Conservation (phyloP, 2,888 invertebrate genomes). For the Strigamia crassipes region DNA sequence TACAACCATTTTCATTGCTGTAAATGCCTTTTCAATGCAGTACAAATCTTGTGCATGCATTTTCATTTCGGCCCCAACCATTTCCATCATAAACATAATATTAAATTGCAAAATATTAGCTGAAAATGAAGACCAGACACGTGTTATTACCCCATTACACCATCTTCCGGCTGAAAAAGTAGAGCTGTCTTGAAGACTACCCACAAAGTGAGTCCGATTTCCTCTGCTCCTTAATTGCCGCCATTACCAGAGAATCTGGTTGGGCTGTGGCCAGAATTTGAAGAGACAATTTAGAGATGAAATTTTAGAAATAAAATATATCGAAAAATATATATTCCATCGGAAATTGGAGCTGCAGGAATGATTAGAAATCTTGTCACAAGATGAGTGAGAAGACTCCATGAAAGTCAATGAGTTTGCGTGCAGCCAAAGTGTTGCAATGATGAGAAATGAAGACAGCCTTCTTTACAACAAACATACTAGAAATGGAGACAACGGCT, state of each 20-base stretch:
- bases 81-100: too few relatives aligned
- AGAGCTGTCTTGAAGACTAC: background rate
- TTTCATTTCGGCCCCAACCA: too few relatives aligned
- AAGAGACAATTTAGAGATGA: background rate
- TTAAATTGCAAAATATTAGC: background rate
- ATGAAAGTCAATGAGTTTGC: conserved; percentile 30
- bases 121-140: background rate
- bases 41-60: too few relatives aligned
- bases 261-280: conserved; percentile 17
- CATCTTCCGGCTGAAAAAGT: conserved; percentile 5
- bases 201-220: background rate
- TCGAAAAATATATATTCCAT: background rate
- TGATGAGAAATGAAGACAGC: conserved; percentile 30
- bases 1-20: too few relatives aligned
- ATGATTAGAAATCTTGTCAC: background rate
- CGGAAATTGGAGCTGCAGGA: background rate
- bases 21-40: too few relatives aligned
- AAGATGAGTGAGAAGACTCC: background rate
- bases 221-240: conserved; percentile 16
- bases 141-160: conserved; percentile 22
- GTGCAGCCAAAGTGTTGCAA: background rate
- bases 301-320: background rate
- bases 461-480: conserved; percentile 17
- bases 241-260: background rate
- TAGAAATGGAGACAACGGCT: conserved; percentile 31